These are phyloP conservation scores for Drosophila histrio DNA, from an alignment of 2,888 invertebrate species.

Conservation along the genomic window DNA sequence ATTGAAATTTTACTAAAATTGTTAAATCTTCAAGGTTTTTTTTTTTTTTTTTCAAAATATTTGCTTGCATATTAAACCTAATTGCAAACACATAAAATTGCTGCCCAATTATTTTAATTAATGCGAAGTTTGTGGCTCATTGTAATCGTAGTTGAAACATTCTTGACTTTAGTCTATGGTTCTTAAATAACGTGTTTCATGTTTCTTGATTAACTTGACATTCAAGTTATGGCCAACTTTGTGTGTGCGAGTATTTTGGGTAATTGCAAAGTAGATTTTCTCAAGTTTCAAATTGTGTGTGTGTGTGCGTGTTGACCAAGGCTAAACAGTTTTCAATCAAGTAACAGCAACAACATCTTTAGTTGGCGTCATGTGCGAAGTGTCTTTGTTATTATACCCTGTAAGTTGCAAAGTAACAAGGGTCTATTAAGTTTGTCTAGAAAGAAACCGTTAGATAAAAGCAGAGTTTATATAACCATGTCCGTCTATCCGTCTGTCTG, in stretches of 20 bases:
- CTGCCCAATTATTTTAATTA: not conserved
- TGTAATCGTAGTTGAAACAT: not conserved
- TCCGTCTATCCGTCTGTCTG: too few relatives aligned
- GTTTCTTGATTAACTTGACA: slow-evolving; percentile 19
- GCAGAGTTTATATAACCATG: too few relatives aligned
- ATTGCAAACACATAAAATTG: not conserved
- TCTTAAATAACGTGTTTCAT: slow-evolving; percentile 18
- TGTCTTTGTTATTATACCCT: slow-evolving; percentile 18
- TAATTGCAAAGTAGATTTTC: slow-evolving; percentile 38
- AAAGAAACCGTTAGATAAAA: too few relatives aligned
- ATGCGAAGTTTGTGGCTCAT: not conserved
- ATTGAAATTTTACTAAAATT: too few relatives aligned
- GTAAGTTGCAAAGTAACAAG: too few relatives aligned
- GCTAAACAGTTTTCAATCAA: slow-evolving; percentile 50
- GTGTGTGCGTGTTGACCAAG: slow-evolving; percentile 28
- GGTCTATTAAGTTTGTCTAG: too few relatives aligned
- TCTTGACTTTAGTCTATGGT: slow-evolving; percentile 9
- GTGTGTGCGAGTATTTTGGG: slow-evolving; percentile 19
- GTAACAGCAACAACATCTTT: slow-evolving; percentile 13
- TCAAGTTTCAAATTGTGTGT: slow-evolving; percentile 30
- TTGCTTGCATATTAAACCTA: not conserved
- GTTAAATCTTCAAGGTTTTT: too few relatives aligned
- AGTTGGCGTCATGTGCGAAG: slow-evolving; percentile 33
- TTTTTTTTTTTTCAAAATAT: not conserved
- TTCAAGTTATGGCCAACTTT: slow-evolving; percentile 6